phyloP scores from a whole-genome alignment of 2,113 vertebrate species.

The Pantherophis guttatus region DNA sequence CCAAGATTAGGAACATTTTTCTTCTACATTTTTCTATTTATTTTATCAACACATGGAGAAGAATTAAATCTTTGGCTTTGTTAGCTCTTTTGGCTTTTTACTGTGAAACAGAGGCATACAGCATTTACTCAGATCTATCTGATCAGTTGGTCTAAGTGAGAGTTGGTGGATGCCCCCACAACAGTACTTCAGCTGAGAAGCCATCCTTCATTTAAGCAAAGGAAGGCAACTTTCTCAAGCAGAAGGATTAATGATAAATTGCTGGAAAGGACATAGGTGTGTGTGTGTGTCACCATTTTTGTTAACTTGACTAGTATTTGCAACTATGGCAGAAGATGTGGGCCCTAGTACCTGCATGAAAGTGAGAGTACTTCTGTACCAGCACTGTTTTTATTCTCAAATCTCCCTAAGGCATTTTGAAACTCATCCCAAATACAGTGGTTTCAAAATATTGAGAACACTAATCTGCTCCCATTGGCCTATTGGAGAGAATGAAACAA shows the following conservation, averaged over 20 bases:
- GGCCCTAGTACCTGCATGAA: not conserved
- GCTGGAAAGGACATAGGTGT: not conserved
- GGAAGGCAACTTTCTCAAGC: not conserved
- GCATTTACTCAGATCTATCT: not conserved
- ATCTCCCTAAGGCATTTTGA: not conserved
- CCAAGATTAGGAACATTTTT: not conserved
- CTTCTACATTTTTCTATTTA: not conserved
- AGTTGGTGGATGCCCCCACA: not conserved
- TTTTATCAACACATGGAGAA: not conserved
- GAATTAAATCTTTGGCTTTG: not conserved
- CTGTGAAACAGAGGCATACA: not conserved
- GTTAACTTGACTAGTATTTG: not conserved
- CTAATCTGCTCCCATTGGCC: not conserved
- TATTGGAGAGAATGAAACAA: not conserved
- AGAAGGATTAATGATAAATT: not conserved
- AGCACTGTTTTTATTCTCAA: not conserved
- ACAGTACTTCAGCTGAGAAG: not conserved
- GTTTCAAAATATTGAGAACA: not conserved
- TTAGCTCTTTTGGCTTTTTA: not conserved
- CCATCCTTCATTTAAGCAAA: not conserved
- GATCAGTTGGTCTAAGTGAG: not conserved
- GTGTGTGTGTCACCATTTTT: not conserved
- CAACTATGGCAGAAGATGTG: not conserved
- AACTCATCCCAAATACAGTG: not conserved
- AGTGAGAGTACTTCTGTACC: not conserved